A percentile compares a stretch with the other conserved stretches of the same genome.
Conservation (phyloP, 2,113 vertebrate species). For the Climacteris rufus region DNA sequence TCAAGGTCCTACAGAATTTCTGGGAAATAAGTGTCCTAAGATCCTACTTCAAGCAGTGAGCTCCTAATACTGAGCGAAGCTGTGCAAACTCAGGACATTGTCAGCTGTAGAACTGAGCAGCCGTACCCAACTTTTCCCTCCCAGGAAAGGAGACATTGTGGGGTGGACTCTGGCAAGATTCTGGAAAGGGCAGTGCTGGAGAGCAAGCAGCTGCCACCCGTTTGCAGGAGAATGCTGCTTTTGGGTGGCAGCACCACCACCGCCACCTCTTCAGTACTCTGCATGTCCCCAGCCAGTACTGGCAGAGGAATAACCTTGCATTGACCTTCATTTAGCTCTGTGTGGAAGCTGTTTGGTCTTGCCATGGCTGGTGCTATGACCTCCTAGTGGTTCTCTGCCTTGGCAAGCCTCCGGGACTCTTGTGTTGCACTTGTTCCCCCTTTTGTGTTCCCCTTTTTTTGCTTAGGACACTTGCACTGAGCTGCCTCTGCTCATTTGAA, state of each 20-base stretch:
- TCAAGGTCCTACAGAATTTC: neutral
- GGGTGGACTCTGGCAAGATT: neutral
- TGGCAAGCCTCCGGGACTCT: neutral
- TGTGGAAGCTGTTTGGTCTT: neutral
- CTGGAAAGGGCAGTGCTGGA: neutral
- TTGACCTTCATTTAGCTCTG: rapidly evolving
- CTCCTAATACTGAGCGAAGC: neutral
- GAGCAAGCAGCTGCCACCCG: rapidly evolving
- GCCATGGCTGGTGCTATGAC: neutral
- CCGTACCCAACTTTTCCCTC: neutral
- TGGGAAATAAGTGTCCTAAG: neutral
- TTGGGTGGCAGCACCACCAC: neutral
- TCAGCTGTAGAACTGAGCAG: neutral
- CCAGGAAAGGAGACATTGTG: rapidly evolving
- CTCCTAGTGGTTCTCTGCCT: neutral
- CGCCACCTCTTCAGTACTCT: neutral
- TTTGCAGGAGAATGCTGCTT: neutral
- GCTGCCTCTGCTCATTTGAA: neutral
- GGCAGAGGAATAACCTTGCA: rapidly evolving
- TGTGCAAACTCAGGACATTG: rapidly evolving
- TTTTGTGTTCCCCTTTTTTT: neutral
- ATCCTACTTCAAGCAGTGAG: neutral
- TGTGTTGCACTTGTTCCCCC: neutral
- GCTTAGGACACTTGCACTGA: neutral
- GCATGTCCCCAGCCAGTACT: too few relatives aligned